phyloP scores from a whole-genome alignment of 2,888 invertebrate genomes.

The Amorpha juglandis region DNA sequence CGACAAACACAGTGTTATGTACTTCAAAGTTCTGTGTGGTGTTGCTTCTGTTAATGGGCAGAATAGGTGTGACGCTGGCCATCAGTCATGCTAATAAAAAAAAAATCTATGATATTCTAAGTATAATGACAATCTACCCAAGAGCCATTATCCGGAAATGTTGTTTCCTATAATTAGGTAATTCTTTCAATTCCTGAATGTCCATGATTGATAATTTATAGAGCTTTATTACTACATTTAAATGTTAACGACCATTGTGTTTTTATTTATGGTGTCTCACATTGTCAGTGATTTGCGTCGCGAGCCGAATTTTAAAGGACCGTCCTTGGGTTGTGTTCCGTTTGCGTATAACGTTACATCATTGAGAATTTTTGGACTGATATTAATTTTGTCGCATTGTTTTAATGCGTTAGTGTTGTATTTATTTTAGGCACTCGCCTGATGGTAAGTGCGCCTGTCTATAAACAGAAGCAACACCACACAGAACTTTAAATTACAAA shows the following conservation, averaged over 20 bases:
- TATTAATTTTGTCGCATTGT: background rate
- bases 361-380: background rate
- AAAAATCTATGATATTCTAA: too few relatives aligned
- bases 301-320: background rate
- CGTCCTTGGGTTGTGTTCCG: conserved; percentile 16
- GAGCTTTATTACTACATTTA: background rate
- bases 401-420: background rate
- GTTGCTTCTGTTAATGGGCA: too few relatives aligned
- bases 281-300: background rate
- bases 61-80: too few relatives aligned
- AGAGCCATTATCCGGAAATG: too few relatives aligned
- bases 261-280: background rate
- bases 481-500: too few relatives aligned
- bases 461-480: too few relatives aligned
- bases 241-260: conserved; percentile 1
- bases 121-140: too few relatives aligned
- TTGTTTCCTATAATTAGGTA: too few relatives aligned
- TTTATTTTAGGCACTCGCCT: background rate
- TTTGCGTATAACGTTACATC: background rate
- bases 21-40: too few relatives aligned
- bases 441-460: too few relatives aligned
- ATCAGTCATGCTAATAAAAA: too few relatives aligned
- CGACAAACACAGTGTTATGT: too few relatives aligned
- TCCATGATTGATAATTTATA: background rate
- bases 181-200: background rate